These are phyloP conservation scores for Limnephilus lunatus DNA, from an alignment of 2,888 invertebrate genomes.

Conservation along the genomic window DNA sequence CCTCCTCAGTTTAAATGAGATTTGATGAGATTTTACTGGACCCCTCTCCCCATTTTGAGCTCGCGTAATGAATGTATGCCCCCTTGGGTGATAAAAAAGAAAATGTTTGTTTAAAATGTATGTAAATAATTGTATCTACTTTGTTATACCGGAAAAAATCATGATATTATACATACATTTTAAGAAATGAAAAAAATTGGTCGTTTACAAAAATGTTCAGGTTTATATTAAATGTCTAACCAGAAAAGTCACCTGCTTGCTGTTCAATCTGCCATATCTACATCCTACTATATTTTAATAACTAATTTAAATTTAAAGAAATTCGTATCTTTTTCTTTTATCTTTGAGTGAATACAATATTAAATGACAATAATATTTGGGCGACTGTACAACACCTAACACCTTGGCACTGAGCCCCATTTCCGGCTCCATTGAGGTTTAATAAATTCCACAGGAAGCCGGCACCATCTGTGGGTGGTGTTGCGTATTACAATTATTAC, in stretches of 20 bases:
- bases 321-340: neutral
- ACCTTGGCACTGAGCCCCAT: neutral
- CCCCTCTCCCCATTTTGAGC: too few relatives aligned
- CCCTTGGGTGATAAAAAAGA: too few relatives aligned
- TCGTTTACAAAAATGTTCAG: neutral
- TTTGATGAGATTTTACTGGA: too few relatives aligned
- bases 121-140: too few relatives aligned
- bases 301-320: neutral
- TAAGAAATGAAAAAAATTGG: too few relatives aligned
- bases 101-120: too few relatives aligned
- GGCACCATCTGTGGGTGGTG: slow-evolving; percentile 29
- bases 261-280: too few relatives aligned
- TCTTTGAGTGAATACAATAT: neutral
- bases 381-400: neutral
- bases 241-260: neutral
- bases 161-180: too few relatives aligned
- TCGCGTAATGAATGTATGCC: too few relatives aligned
- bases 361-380: neutral
- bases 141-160: too few relatives aligned
- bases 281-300: too few relatives aligned
- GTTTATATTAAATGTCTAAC: neutral
- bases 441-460: slow-evolving; percentile 17
- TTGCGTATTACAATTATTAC: slow-evolving; percentile 38
- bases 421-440: slow-evolving; percentile 2
- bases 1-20: too few relatives aligned